Evolutionary conservation across 2,888 invertebrate species (phyloP).

Genomic region (Lasioglossum morio): DNA sequence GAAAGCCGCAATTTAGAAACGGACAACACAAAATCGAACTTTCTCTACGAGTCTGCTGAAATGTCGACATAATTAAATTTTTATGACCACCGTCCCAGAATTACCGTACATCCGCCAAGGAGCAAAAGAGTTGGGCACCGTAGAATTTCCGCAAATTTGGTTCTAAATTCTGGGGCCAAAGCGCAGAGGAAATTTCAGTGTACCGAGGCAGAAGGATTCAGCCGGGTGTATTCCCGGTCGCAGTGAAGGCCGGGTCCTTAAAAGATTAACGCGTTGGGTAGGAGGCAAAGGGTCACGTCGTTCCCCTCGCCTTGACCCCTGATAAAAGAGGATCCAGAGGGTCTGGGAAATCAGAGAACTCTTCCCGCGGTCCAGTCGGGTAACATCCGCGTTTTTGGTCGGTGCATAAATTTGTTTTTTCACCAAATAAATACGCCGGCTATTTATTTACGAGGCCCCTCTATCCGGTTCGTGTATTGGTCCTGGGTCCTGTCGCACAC

Average conservation of each 20-base stretch:
- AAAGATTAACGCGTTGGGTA: constrained; percentile 33
- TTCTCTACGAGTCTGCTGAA: not conserved
- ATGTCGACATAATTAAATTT: not conserved
- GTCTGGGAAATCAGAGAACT: constrained; percentile 43
- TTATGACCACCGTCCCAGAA: not conserved
- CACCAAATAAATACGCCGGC: constrained; percentile 76
- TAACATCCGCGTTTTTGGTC: constrained; percentile 44
- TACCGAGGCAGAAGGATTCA: not conserved
- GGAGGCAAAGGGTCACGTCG: constrained; percentile 21
- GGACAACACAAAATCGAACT: not conserved
- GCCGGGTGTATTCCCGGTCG: not conserved
- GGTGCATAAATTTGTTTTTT: constrained; percentile 77
- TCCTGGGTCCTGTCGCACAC: constrained; percentile 8
- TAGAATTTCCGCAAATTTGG: not conserved
- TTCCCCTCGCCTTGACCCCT: constrained; percentile 17
- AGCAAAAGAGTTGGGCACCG: not conserved
- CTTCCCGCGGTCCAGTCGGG: constrained; percentile 25
- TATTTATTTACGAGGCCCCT: constrained; percentile 75
- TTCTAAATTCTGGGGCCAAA: not conserved
- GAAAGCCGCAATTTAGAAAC: not conserved
- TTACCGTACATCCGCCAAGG: not conserved
- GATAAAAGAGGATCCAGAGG: constrained; percentile 34
- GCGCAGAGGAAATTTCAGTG: constrained; percentile 1
- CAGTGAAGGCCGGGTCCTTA: constrained; percentile 26
- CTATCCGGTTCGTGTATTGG: not conserved